Evolutionary conservation across 1,140 invertebrate species (phyloP).

Genomic region (Drosophila bifasciata): DNA sequence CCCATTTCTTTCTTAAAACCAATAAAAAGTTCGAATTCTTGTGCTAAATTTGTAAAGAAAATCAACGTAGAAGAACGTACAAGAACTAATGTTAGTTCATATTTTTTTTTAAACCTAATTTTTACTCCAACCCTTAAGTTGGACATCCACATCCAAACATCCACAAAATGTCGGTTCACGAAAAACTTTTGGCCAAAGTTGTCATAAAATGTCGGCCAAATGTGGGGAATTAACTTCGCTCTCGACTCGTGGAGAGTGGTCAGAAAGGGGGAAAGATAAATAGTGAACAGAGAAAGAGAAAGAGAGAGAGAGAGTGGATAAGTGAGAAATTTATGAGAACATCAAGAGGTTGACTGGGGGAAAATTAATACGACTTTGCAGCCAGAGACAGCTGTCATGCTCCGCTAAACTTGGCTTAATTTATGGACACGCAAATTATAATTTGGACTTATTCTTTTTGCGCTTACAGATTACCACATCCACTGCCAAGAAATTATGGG

Average conservation of each 20-base stretch:
- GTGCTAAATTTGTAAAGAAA: no score
- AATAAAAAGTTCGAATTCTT: no score
- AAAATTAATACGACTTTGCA: no score
- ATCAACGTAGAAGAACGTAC: no score
- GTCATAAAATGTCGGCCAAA: conserved; percentile 1
- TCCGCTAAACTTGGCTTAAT: neutral
- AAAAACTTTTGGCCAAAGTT: neutral
- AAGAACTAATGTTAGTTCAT: no score
- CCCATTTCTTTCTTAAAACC: no score
- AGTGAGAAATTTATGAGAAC: conserved; percentile 13
- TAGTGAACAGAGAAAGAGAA: neutral
- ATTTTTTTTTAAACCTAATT: neutral
- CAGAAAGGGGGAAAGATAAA: no score
- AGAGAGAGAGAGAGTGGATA: neutral
- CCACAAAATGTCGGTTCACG: no score
- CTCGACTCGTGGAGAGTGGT: no score
- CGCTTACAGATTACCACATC: conserved; percentile 81
- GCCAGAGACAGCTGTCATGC: no score
- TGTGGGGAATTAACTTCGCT: conserved; percentile 1
- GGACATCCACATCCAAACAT: no score
- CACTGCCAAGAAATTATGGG: conserved; percentile 84
- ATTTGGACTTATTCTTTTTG: conserved; percentile 6
- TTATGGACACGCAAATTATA: conserved; percentile 18
- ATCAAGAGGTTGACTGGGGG: no score
- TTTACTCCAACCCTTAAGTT: neutral